Evolutionary conservation across 2,113 vertebrate species (phyloP).

Genomic region (Eurystomus gularis): DNA sequence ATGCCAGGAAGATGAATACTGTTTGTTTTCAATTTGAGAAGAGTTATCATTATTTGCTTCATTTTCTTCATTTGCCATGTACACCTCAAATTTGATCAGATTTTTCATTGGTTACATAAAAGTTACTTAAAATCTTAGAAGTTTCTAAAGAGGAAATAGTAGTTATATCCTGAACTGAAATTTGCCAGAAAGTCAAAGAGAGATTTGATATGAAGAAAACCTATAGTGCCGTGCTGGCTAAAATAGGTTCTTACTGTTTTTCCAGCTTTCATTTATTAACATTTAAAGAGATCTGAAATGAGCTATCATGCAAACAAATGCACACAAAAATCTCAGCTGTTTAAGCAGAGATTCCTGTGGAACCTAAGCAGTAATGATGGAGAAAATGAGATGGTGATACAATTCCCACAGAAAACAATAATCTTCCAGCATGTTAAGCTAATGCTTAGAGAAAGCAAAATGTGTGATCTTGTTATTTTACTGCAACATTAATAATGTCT

Average conservation of each 20-base stretch:
- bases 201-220: background rate
- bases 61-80: constrained; percentile 54
- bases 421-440: constrained; percentile 63
- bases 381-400: constrained; percentile 63
- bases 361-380: background rate
- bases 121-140: background rate
- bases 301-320: background rate
- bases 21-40: constrained; percentile 57
- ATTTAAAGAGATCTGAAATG: background rate
- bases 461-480: constrained; percentile 14
- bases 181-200: background rate
- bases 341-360: background rate
- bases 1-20: constrained; percentile 40
- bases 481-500: constrained; percentile 16
- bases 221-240: background rate
- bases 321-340: background rate
- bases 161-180: background rate
- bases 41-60: constrained; percentile 47
- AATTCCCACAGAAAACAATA: constrained; percentile 61
- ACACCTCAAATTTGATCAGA: background rate
- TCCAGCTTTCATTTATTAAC: background rate
- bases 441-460: constrained; percentile 33
- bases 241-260: background rate
- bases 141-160: background rate
- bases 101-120: background rate